Base-by-base conservation (phyloP, 2,113 vertebrate species). In the Crotalus horridus region DNA sequence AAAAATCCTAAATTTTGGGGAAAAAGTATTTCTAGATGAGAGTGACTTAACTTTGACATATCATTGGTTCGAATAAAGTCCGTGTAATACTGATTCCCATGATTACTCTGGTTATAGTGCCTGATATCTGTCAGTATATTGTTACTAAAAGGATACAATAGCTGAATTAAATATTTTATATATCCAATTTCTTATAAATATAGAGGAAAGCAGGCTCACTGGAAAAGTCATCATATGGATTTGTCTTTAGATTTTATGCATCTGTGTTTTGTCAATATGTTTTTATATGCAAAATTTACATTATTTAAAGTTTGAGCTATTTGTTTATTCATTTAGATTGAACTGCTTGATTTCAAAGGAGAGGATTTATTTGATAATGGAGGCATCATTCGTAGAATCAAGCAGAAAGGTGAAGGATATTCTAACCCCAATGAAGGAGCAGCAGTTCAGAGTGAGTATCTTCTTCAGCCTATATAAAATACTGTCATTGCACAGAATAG, bases 371-470 rank as follows among this genome's bases (percentile, higher is more conserved):
- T 98, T 96, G 98, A 98, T 59, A 99, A 99, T 56, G 98, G 98
- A 10, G 99, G 99, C 91, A 98, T 99, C 90, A 95, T 98, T 54
- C 98, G 98, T 86, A 98, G 99, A 97, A 99, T 99, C 97, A 99
- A 98, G 94, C 97, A 96, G 95, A 99, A 98, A 96, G 99, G 99
- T 55, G 98, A 99, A 69, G 98, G 99, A 56, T 99, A 98, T 93
- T 98, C 97, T 53, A 99, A 98, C 95, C 99, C 99, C 10, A 99
- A 99, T 0, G 98, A 99, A 89, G 99, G 99, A 7, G 98, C 99
- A 0, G 97, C 95, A 0, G 99, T 99, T 26, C 97, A 99, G 51
- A 98, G 99, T 99, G 97, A 98, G 95, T 96, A 88, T 69, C 13
- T 20, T 51, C 26, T 48, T 90, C 59, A 33, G 3, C 13, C 43